Evolutionary conservation across 2,888 invertebrate genomes (phyloP).

Genomic region (Cheilosia vernalis): DNA sequence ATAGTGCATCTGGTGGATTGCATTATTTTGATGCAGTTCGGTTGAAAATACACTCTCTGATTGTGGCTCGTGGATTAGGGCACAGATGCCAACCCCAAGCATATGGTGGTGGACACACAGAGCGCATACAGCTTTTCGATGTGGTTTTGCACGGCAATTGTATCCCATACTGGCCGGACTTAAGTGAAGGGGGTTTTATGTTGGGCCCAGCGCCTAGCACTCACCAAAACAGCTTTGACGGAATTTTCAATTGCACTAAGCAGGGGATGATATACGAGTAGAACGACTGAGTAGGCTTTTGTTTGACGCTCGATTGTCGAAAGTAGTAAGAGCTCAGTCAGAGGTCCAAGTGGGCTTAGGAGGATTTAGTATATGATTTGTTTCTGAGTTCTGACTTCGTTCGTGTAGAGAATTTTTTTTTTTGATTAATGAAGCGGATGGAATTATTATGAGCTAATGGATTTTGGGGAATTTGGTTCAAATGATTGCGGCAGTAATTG

Average conservation of each 20-base stretch:
- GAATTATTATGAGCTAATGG: background rate
- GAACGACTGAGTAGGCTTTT: slow-evolving; percentile 10
- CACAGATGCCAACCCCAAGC: slow-evolving; percentile 35
- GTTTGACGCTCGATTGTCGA: slow-evolving; percentile 8
- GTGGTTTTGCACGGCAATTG: slow-evolving; percentile 55
- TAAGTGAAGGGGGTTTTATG: slow-evolving; percentile 29
- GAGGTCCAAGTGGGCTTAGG: background rate
- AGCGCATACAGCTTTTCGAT: slow-evolving; percentile 45
- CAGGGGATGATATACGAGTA: background rate
- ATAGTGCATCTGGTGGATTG: slow-evolving; percentile 33
- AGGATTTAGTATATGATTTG: slow-evolving; percentile 19
- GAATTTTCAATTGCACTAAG: slow-evolving; percentile 31
- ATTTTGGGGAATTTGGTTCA: background rate
- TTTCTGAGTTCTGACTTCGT: slow-evolving; percentile 1
- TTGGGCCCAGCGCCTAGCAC: slow-evolving; percentile 11
- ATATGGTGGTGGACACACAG: slow-evolving; percentile 33
- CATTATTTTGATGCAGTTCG: slow-evolving; percentile 69
- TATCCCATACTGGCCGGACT: slow-evolving; percentile 19
- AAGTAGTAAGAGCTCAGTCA: background rate
- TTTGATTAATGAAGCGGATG: slow-evolving; percentile 26
- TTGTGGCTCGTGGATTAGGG: slow-evolving; percentile 60
- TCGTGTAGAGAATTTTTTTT: background rate
- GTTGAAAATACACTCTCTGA: slow-evolving; percentile 63
- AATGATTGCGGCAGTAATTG: background rate
- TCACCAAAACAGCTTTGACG: slow-evolving; percentile 49